Evolutionary conservation across 2,888 invertebrate species (phyloP).

Genomic region (Lochmaea capreae): DNA sequence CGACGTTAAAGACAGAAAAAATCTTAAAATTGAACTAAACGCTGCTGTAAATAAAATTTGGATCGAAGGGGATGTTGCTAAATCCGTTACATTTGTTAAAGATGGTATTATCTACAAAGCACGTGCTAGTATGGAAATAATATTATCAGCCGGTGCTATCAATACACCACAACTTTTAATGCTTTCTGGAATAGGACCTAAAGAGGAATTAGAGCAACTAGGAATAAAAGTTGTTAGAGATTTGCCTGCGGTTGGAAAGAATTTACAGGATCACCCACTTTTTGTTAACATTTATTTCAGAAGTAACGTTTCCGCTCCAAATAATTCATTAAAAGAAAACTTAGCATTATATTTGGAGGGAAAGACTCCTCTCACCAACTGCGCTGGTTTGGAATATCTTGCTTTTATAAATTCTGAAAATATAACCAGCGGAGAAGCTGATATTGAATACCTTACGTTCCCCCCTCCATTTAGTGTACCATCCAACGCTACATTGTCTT

Average conservation of each 20-base stretch:
- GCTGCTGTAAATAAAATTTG: constrained; percentile 57
- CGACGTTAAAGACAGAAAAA: constrained; percentile 30
- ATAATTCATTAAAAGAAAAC: constrained; percentile 18
- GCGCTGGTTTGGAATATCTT: constrained; percentile 18
- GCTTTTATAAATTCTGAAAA: constrained; percentile 36
- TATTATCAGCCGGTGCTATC: constrained; percentile 84
- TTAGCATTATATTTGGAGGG: constrained; percentile 23
- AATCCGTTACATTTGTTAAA: constrained; percentile 31
- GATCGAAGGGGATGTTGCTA: constrained; percentile 16
- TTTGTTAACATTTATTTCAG: constrained; percentile 27
- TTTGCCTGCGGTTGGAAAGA: constrained; percentile 78
- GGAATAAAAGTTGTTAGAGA: constrained; percentile 74
- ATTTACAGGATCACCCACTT: constrained; percentile 79
- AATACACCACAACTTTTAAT: constrained; percentile 88
- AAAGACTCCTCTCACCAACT: constrained; percentile 23
- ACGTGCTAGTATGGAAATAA: constrained; percentile 78
- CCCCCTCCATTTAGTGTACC: constrained; percentile 64
- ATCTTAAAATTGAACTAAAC: constrained; percentile 68
- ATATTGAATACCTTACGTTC: constrained; percentile 55
- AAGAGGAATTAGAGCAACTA: constrained; percentile 70
- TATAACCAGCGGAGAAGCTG: constrained; percentile 42
- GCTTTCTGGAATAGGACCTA: constrained; percentile 85
- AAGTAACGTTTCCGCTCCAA: constrained; percentile 11
- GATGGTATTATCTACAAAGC: constrained; percentile 59
- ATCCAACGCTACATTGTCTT: not conserved